Percentiles rank a stretch among this genome's conserved stretches.
These are phyloP conservation scores for Apocrypta bakeri DNA, from an alignment of 1,140 invertebrate species.

Conservation along the genomic window DNA sequence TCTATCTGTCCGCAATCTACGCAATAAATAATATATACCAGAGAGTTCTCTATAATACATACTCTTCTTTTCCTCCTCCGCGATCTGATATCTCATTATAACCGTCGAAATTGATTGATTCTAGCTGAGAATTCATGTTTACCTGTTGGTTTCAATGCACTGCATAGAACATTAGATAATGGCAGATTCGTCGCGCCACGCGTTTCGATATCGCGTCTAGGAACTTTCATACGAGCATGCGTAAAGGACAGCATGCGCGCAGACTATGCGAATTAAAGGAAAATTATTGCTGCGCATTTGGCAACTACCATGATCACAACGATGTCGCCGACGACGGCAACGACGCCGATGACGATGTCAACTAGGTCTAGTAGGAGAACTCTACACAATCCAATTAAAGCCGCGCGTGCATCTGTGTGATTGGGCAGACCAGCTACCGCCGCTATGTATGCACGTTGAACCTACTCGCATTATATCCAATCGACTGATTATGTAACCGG, in stretches of 20 bases:
- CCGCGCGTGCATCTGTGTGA: not conserved
- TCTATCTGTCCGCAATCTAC: conserved; percentile 46
- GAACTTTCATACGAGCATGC: not conserved
- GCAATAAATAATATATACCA: conserved; percentile 43
- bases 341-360: too few relatives aligned
- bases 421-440: not conserved
- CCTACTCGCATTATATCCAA: conserved; percentile 22
- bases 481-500: conserved; percentile 42
- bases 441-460: not conserved
- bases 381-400: conserved; percentile 6
- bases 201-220: not conserved
- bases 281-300: conserved; percentile 8
- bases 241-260: not conserved
- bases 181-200: not conserved
- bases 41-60: not conserved
- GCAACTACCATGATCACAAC: not conserved
- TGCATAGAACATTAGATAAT: not conserved
- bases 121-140: not conserved
- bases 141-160: not conserved
- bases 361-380: not conserved
- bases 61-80: not conserved
- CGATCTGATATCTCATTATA: conserved; percentile 48
- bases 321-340: not conserved
- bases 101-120: conserved; percentile 44
- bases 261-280: conserved; percentile 7